Percentiles rank a stretch among this genome's conserved stretches.
Evolutionary conservation across 2,113 vertebrate genomes (phyloP).

Genomic region (Channa argus): DNA sequence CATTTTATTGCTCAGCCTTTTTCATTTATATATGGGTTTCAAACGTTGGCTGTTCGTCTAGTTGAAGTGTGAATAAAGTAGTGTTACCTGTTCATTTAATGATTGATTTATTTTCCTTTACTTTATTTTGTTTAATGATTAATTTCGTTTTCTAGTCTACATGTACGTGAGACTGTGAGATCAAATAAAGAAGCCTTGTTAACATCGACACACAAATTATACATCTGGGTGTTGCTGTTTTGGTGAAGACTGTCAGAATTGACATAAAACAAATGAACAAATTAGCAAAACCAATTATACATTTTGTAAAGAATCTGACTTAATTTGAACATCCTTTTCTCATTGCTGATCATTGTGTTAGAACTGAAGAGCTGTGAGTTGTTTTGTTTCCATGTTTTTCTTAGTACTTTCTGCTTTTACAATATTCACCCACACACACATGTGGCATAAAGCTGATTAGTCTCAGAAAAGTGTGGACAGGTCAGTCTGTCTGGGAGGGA

Average conservation of each 20-base stretch:
- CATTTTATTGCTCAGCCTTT: too few relatives aligned
- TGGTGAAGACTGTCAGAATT: not conserved
- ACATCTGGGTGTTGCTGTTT: not conserved
- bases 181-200: too few relatives aligned
- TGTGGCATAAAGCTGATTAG: conserved; percentile 32
- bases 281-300: not conserved
- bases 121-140: too few relatives aligned
- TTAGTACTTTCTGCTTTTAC: not conserved
- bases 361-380: not conserved
- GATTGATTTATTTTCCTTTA: too few relatives aligned
- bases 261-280: not conserved
- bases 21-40: too few relatives aligned
- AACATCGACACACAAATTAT: not conserved
- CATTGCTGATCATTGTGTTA: not conserved
- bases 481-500: not conserved
- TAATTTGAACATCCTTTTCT: not conserved
- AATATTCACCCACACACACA: conserved; percentile 8
- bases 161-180: too few relatives aligned
- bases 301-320: not conserved
- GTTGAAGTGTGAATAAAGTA: too few relatives aligned
- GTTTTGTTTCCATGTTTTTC: not conserved
- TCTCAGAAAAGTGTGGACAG: not conserved
- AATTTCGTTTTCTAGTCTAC: too few relatives aligned
- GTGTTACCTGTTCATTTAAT: too few relatives aligned
- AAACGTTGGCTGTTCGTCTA: too few relatives aligned